Evolutionary conservation across 2,113 vertebrate species (phyloP).

Genomic region (Dicentrarchus labrax): DNA sequence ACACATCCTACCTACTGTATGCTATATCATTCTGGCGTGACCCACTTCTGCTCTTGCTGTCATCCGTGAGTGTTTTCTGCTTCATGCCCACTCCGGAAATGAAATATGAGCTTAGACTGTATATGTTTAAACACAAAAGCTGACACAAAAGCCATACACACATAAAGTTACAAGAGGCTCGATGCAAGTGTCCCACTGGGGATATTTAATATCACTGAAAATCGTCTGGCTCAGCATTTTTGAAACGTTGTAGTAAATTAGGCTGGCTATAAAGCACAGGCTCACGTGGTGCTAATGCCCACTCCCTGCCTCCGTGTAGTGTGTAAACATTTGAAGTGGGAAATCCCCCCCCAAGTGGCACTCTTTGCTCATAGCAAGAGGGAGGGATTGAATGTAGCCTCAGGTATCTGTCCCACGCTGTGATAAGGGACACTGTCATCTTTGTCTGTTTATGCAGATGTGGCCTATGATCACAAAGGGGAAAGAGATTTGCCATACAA

Average conservation of each 20-base stretch:
- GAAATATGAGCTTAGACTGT: slow-evolving; percentile 49
- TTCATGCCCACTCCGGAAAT: slow-evolving; percentile 31
- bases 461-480: slow-evolving; percentile 50
- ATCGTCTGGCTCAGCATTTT: slow-evolving; percentile 70
- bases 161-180: slow-evolving; percentile 40
- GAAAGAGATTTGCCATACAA: slow-evolving; percentile 1
- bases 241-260: slow-evolving; percentile 70
- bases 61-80: slow-evolving; percentile 20
- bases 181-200: slow-evolving; percentile 60
- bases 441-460: slow-evolving; percentile 58
- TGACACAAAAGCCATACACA: slow-evolving; percentile 33
- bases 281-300: slow-evolving; percentile 57
- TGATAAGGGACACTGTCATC: slow-evolving; percentile 26
- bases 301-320: slow-evolving; percentile 29
- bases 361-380: slow-evolving; percentile 35
- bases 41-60: slow-evolving; percentile 66
- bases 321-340: slow-evolving; percentile 70
- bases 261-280: slow-evolving; percentile 51
- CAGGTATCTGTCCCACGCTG: slow-evolving; percentile 53
- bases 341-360: slow-evolving; percentile 47
- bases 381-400: slow-evolving; percentile 48
- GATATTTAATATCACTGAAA: slow-evolving; percentile 72
- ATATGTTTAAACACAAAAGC: slow-evolving; percentile 46
- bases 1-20: slow-evolving; percentile 34
- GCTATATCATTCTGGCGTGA: slow-evolving; percentile 58